Percentiles rank a stretch among this genome's conserved stretches.
Conservation (phyloP, 1,140 invertebrate genomes). For the Rhyzopertha dominica region DNA sequence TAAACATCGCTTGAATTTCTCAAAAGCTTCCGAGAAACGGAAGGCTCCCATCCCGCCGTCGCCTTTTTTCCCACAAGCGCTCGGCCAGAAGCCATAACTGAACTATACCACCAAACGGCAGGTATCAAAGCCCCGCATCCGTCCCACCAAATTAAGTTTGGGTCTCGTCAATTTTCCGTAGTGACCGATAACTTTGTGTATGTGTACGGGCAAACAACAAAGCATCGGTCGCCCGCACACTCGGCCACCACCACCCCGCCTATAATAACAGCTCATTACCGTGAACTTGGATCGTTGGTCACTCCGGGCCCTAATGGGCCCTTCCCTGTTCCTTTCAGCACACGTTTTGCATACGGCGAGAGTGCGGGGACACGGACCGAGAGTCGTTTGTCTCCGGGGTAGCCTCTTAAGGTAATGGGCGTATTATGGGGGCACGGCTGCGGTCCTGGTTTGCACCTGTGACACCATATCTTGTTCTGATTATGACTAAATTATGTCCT, state of each 20-base stretch:
- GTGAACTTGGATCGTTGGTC: conserved; percentile 23
- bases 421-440: conserved; percentile 25
- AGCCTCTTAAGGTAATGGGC: conserved; percentile 32
- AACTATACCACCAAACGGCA: too few species aligned
- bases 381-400: conserved; percentile 17
- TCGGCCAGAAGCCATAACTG: too few species aligned
- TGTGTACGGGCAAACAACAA: conserved; percentile 20
- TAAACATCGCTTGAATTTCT: too few species aligned
- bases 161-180: conserved; percentile 15
- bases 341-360: conserved; percentile 9
- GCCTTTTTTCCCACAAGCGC: too few species aligned
- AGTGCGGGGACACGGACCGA: conserved; percentile 11
- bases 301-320: conserved; percentile 13
- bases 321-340: conserved; percentile 8
- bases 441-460: conserved; percentile 20
- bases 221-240: too few species aligned
- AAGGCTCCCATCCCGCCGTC: too few species aligned
- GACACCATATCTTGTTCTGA: too few species aligned
- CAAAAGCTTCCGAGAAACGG: too few species aligned
- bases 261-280: conserved; percentile 20
- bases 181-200: conserved; percentile 16
- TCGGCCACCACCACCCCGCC: too few species aligned
- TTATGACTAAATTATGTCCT: too few species aligned
- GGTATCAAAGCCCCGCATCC: conserved; percentile 14
- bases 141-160: conserved; percentile 16